Evolutionary conservation across 2,113 vertebrate genomes (phyloP).

Genomic region (Gasterosteus nipponicus): DNA sequence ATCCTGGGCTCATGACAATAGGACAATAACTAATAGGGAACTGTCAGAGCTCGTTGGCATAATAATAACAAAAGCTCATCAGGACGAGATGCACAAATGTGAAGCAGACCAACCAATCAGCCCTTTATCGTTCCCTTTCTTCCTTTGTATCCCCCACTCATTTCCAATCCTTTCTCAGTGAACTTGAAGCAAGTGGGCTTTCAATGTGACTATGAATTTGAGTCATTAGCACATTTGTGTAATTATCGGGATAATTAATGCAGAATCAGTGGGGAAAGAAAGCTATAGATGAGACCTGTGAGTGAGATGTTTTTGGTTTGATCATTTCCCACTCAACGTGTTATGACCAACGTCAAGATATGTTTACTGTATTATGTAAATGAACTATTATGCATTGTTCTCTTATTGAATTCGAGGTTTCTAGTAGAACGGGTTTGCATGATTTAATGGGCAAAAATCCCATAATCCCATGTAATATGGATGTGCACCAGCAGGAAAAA

Average conservation of each 20-base stretch:
- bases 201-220: conserved; percentile 44
- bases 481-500: not conserved
- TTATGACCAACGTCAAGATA: conserved; percentile 1
- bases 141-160: not conserved
- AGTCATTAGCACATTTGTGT: conserved; percentile 63
- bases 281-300: conserved; percentile 27
- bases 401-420: not conserved
- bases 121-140: not conserved
- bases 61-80: conserved; percentile 60
- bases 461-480: not conserved
- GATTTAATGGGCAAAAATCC: not conserved
- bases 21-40: conserved; percentile 61
- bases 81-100: conserved; percentile 36
- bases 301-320: conserved; percentile 40
- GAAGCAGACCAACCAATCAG: conserved; percentile 21
- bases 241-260: conserved; percentile 55
- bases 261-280: conserved; percentile 24
- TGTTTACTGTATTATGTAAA: not conserved
- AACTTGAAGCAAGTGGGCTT: conserved; percentile 23
- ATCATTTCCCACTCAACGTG: conserved; percentile 6
- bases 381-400: not conserved
- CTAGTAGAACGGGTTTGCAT: not conserved
- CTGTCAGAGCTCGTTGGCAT: conserved; percentile 51
- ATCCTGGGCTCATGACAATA: conserved; percentile 57
- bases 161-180: conserved; percentile 12